A percentile compares a stretch with the other conserved stretches of the same genome.
Evolutionary conservation across 2,797 vertebrate genomes (phyloP).

Genomic region (Tiaroga cobitis): DNA sequence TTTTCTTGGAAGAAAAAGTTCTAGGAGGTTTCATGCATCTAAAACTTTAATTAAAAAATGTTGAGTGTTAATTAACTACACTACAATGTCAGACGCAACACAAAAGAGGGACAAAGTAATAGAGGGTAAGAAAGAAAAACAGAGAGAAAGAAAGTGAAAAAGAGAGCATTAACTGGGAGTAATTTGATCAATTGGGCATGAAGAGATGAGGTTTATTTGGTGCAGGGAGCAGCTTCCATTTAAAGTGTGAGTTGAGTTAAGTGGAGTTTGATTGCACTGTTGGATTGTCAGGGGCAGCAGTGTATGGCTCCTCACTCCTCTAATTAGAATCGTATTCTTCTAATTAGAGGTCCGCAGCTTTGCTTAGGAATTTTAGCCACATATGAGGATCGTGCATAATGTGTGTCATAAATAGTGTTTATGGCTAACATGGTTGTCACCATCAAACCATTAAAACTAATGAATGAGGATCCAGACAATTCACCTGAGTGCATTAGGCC

Average conservation of each 20-base stretch:
- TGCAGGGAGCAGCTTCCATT: constrained; percentile 66
- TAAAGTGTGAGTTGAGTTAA: constrained; percentile 73
- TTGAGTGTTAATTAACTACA: constrained; percentile 80
- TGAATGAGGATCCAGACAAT: constrained; percentile 77
- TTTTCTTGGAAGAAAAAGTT: constrained; percentile 67
- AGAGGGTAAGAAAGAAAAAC: constrained; percentile 57
- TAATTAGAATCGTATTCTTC: constrained; percentile 73
- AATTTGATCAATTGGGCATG: constrained; percentile 86
- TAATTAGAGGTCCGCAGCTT: constrained; percentile 72
- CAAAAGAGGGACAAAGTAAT: constrained; percentile 63
- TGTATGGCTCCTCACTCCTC: constrained; percentile 62
- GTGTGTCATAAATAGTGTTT: constrained; percentile 80
- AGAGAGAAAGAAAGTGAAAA: constrained; percentile 60
- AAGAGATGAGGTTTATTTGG: constrained; percentile 78
- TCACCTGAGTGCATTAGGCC: constrained; percentile 79
- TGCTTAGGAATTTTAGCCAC: constrained; percentile 69
- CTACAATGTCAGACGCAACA: constrained; percentile 70
- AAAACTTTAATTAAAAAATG: constrained; percentile 76
- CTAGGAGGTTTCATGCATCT: constrained; percentile 66
- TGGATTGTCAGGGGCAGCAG: constrained; percentile 75
- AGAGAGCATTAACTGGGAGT: constrained; percentile 71
- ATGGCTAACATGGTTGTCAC: constrained; percentile 79
- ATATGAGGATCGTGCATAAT: constrained; percentile 74
- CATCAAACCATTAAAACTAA: constrained; percentile 79
- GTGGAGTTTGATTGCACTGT: constrained; percentile 78